These are phyloP conservation scores for Pagrus major DNA, from an alignment of 2,113 vertebrate species.

Conservation along the genomic window DNA sequence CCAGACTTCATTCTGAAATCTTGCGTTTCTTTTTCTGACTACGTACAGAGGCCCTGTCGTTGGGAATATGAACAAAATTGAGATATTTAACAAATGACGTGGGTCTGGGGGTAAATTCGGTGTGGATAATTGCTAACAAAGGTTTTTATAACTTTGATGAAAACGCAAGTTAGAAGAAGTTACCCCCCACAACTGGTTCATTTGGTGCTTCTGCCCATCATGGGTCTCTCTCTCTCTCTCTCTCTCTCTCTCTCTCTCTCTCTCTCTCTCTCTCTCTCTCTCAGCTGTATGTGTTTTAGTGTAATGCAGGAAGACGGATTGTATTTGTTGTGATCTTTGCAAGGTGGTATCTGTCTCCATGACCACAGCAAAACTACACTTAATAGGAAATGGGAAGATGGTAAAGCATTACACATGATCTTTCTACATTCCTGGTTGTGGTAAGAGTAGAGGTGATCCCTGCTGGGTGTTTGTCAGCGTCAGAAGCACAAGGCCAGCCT, in stretches of 20 bases:
- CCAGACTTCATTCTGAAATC: background rate
- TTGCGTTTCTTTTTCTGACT: accelerated
- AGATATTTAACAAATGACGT: accelerated
- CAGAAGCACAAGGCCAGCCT: background rate
- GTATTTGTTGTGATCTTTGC: background rate
- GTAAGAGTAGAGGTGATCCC: background rate
- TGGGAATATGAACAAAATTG: accelerated
- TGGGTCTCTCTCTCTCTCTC: too few relatives aligned
- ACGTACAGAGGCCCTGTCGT: accelerated
- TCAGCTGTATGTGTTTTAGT: background rate
- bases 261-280: too few relatives aligned
- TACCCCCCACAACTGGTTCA: too few relatives aligned
- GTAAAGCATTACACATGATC: too few relatives aligned
- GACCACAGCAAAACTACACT: background rate
- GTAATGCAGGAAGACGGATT: background rate
- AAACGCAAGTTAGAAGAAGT: background rate
- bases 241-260: too few relatives aligned
- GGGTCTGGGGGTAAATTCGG: background rate
- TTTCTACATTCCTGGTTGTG: background rate
- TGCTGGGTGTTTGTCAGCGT: background rate
- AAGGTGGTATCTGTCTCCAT: background rate
- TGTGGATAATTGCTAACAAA: background rate
- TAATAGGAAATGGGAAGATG: background rate
- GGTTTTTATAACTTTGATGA: background rate
- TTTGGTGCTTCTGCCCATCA: too few relatives aligned